Evolutionary conservation across 1,140 invertebrate genomes (phyloP), one percentile per base, ranked within the genome.

Genomic region (Drosophila athabasca): DNA sequence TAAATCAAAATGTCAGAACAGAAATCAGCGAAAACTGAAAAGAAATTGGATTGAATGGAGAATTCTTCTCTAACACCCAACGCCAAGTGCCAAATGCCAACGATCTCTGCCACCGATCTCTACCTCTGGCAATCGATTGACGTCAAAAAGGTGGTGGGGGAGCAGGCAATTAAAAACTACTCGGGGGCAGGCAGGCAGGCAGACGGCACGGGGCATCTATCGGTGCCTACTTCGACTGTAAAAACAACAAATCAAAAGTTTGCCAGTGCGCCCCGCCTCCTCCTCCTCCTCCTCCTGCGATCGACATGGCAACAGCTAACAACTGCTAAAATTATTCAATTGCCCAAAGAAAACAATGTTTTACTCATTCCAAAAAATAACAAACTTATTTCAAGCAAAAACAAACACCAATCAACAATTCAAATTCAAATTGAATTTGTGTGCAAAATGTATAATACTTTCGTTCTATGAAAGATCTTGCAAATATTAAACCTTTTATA

Each of bases 121-220:
- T 19, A 15, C 22, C 48, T 45, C 71, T 57, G 64, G 64, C 31
- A 76, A 35, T 50, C 58, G 6, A 85, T 85, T 87, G 82, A 85
- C 82, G 82, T 85, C 82, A 85, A 39, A 26, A 5, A 3, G 24
- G 24, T 5, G 24, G 3, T 0, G 24, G 31, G 51, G 43, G 51
- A 41, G 74, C 57, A 45, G 46, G 74, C 74, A 85, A 85, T 88
- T 82, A 87, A 87, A 87, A 85, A 85, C 82, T 88, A 88, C 84
- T 85, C 83, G 83, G 62, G 1, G 35, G 17, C 60, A 58, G 60
- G 53, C 48, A 67, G 61, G n/a, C 60, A 58, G 62, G 57, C 67
- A 31, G 60, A 46, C 48, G 67, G 61, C 70, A 43, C 41, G 55
- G 74, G 54, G 45, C 45, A 62, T 66, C 62, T 52, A 48, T 67